phyloP scores from a whole-genome alignment of 2,797 vertebrate genomes.

The Malacoctenus gilli region DNA sequence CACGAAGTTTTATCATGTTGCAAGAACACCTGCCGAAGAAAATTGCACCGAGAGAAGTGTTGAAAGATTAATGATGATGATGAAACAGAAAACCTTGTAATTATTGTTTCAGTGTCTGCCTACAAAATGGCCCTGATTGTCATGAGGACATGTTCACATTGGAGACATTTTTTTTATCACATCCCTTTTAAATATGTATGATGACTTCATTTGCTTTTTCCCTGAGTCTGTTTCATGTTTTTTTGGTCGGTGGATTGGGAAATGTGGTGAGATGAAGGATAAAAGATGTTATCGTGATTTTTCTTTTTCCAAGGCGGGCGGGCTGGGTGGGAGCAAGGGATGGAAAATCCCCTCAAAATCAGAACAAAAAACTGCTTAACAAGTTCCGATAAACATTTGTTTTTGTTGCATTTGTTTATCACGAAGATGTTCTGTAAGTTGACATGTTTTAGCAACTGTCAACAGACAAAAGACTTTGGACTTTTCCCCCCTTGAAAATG shows the following conservation, averaged over 20 bases:
- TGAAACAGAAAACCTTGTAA: conserved; percentile 8
- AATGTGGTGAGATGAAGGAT: conserved; percentile 8
- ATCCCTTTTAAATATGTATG: conserved; percentile 30
- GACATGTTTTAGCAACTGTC: neutral
- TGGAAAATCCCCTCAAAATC: neutral
- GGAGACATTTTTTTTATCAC: conserved; percentile 22
- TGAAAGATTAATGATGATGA: conserved; percentile 5
- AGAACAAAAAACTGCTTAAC: neutral
- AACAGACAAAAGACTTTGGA: neutral
- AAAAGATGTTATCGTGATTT: conserved; percentile 8
- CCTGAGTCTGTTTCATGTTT: conserved; percentile 40
- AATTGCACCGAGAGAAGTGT: neutral
- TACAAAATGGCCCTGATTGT: conserved; percentile 8
- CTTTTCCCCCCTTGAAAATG: no score
- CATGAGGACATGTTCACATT: conserved; percentile 16
- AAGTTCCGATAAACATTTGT: neutral
- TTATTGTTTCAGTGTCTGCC: conserved; percentile 11
- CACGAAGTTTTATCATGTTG: neutral
- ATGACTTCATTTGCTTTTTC: conserved; percentile 20
- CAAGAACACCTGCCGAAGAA: neutral
- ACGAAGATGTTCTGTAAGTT: conserved; percentile 4
- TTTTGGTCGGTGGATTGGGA: conserved; percentile 9
- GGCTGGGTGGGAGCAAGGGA: neutral
- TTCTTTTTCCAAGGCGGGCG: conserved; percentile 2
- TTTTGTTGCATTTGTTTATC: neutral